Evolutionary conservation across 2,113 vertebrate genomes (phyloP).

Genomic region (Pangasianodon gigas): DNA sequence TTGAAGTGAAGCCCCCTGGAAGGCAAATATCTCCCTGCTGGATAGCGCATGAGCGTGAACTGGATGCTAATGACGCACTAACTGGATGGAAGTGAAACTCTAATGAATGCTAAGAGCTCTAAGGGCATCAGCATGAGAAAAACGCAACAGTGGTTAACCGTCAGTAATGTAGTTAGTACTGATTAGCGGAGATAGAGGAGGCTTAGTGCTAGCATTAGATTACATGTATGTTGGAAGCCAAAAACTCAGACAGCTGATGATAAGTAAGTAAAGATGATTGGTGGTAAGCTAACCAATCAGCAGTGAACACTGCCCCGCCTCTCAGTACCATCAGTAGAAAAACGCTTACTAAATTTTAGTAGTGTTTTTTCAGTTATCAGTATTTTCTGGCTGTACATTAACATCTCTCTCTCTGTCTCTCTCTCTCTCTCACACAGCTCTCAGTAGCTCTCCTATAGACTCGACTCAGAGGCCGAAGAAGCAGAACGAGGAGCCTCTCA

Average conservation of each 20-base stretch:
- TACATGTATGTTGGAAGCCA: background rate
- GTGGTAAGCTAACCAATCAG: background rate
- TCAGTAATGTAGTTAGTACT: background rate
- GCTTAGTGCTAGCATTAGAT: background rate
- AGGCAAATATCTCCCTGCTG: background rate
- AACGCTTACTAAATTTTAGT: background rate
- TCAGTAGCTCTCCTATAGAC: slow-evolving; percentile 61
- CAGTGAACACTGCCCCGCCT: background rate
- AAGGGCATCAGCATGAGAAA: background rate
- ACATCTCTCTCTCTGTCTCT: slow-evolving; percentile 41
- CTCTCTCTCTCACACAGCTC: slow-evolving; percentile 56
- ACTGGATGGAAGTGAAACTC: slow-evolving; percentile 48
- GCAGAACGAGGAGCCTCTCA: slow-evolving; percentile 62
- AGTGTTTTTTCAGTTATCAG: background rate
- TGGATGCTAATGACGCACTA: slow-evolving; percentile 52
- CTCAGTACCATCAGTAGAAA: background rate
- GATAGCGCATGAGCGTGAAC: slow-evolving; percentile 29
- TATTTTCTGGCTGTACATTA: background rate
- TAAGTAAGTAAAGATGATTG: background rate
- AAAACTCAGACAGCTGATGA: background rate
- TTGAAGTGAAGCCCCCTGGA: background rate
- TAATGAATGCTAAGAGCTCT: slow-evolving; percentile 49
- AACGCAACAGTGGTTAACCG: background rate
- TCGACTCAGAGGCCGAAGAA: slow-evolving; percentile 64
- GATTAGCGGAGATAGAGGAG: background rate